These are phyloP conservation scores for Henricia sp. DNA, from an alignment of 53 echinoderm and acorn worm species.

Conservation along the genomic window DNA sequence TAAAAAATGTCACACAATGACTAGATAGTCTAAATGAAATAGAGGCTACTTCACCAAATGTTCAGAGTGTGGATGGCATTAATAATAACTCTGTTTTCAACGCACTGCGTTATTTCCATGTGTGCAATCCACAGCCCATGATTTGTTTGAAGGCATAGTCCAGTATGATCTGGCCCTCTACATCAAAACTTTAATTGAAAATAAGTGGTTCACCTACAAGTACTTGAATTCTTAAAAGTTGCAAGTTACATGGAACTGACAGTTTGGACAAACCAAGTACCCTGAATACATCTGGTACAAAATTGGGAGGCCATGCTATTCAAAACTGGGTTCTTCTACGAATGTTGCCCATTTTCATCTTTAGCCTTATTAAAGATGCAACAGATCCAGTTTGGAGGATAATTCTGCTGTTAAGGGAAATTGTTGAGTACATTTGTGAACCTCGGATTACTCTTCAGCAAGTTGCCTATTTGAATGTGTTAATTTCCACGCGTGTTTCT, in stretches of 20 bases:
- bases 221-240: conserved; percentile 56
- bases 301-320: conserved; percentile 73
- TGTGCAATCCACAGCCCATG: conserved; percentile 55
- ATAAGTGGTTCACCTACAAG: conserved; percentile 68
- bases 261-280: conserved; percentile 29
- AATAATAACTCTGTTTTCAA: conserved; percentile 45
- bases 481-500: conserved; percentile 43
- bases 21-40: too few relatives aligned
- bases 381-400: conserved; percentile 70
- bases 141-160: conserved; percentile 66
- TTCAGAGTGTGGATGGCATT: too few relatives aligned
- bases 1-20: too few relatives aligned
- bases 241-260: conserved; percentile 59
- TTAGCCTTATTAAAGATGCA: conserved; percentile 27
- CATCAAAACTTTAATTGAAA: conserved; percentile 48
- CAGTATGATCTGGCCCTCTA: conserved; percentile 53
- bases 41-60: too few relatives aligned
- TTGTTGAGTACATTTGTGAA: conserved; percentile 69
- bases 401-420: conserved; percentile 58
- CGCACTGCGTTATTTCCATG: conserved; percentile 48
- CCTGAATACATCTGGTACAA: conserved; percentile 38
- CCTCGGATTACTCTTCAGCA: conserved; percentile 43
- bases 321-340: conserved; percentile 71
- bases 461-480: conserved; percentile 60
- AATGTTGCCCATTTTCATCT: conserved; percentile 63